Evolutionary conservation across 2,888 invertebrate species (phyloP).

Genomic region (Dicranocentrus wangi): DNA sequence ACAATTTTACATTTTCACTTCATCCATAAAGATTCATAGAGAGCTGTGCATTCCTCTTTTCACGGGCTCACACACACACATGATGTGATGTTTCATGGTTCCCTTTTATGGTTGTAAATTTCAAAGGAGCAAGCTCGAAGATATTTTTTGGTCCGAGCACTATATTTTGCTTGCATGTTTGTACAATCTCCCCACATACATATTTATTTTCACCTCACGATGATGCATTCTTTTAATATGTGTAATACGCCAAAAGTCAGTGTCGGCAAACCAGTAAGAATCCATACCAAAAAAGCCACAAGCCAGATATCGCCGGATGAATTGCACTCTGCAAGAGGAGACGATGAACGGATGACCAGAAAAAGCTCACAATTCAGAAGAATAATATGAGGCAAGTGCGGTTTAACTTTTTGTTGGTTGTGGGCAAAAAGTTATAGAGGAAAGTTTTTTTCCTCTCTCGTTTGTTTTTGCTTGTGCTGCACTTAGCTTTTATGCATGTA

Average conservation of each 20-base stretch:
- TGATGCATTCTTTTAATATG: conserved; percentile 2
- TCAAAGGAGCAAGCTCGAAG: conserved; percentile 28
- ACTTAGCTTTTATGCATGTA: conserved; percentile 35
- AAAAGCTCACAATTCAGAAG: no score
- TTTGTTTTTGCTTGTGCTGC: conserved; percentile 30
- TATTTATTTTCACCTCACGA: background rate
- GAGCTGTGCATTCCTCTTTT: background rate
- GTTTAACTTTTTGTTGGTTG: conserved; percentile 29
- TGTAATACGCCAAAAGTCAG: background rate
- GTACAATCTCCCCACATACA: background rate
- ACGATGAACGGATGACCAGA: conserved; percentile 29
- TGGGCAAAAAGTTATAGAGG: background rate
- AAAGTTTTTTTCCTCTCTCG: conserved; percentile 39
- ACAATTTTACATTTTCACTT: conserved; percentile 17
- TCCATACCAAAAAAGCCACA: conserved; percentile 45
- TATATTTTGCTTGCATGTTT: conserved; percentile 3
- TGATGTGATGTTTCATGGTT: no score
- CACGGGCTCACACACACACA: background rate
- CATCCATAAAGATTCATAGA: background rate
- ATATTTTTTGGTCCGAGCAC: background rate
- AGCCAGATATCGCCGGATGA: conserved; percentile 15
- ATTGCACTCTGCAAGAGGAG: background rate
- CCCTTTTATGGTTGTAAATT: conserved; percentile 33
- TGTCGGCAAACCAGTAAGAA: background rate
- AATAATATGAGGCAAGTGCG: conserved; percentile 25